Percentiles rank a stretch among this genome's conserved stretches.
Evolutionary conservation across 2,888 invertebrate species (phyloP).

Genomic region (Dioctria linearis): DNA sequence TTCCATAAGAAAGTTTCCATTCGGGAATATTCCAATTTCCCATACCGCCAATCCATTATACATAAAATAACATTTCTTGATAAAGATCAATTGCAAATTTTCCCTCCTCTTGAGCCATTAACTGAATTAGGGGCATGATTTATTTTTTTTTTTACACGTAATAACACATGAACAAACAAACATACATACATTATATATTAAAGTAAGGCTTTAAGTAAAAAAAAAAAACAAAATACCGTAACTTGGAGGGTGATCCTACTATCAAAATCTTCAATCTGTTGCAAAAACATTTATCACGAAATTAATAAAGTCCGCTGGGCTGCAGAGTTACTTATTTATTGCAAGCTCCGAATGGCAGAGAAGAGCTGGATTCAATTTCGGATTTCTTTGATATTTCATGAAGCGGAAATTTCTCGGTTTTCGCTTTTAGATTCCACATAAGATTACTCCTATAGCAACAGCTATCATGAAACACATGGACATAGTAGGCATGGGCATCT

Average conservation of each 20-base stretch:
- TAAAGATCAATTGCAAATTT: too few species aligned
- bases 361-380: constrained; percentile 49
- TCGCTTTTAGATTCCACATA: constrained; percentile 38
- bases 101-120: too few species aligned
- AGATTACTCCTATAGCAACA: constrained; percentile 13
- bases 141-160: too few species aligned
- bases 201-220: background rate
- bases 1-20: too few species aligned
- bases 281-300: constrained; percentile 44
- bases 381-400: constrained; percentile 52
- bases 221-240: constrained; percentile 16
- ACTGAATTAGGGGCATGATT: too few species aligned
- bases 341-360: constrained; percentile 5
- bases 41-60: too few species aligned
- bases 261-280: constrained; percentile 41
- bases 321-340: constrained; percentile 37
- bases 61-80: too few species aligned
- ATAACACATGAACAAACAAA: too few species aligned
- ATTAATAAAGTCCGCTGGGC: constrained; percentile 42
- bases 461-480: constrained; percentile 18
- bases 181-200: too few species aligned
- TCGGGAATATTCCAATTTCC: too few species aligned
- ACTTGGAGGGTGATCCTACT: constrained; percentile 19
- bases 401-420: constrained; percentile 52
- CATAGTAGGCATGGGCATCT: background rate